Conservation (phyloP, 1,140 invertebrate genomes). For the Brachionus manjavacas region DNA sequence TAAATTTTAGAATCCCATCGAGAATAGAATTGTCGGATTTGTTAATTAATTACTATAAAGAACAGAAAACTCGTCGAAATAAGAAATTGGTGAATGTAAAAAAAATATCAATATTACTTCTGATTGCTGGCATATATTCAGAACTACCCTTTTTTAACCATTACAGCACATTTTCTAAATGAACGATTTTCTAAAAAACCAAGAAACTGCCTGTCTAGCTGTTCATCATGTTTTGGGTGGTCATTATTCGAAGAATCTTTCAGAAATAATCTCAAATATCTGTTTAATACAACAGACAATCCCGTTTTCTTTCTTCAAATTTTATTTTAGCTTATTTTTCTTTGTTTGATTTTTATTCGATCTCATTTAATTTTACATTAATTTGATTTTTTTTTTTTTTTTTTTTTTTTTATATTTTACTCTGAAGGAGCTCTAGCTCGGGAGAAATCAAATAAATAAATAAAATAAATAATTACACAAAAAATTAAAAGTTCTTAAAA, state of each 20-base stretch:
- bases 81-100: neutral
- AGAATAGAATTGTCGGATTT: neutral
- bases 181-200: neutral
- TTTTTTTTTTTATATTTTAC: no score
- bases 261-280: neutral
- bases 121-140: constrained; percentile 23
- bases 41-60: neutral
- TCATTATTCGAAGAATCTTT: neutral
- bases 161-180: constrained; percentile 27
- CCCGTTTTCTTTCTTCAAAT: no score
- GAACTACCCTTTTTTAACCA: neutral
- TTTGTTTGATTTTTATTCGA: no score
- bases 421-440: no score
- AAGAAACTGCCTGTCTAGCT: neutral
- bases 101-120: neutral
- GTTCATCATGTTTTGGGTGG: neutral
- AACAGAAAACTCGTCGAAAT: neutral
- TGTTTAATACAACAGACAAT: no score
- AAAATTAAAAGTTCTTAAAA: no score
- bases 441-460: no score
- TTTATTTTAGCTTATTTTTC: no score
- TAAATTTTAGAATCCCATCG: neutral
- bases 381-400: no score
- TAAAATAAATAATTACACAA: no score
- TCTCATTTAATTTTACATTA: no score